phyloP scores from a whole-genome alignment of 2,113 vertebrate species.

The Nipponia nippon region DNA sequence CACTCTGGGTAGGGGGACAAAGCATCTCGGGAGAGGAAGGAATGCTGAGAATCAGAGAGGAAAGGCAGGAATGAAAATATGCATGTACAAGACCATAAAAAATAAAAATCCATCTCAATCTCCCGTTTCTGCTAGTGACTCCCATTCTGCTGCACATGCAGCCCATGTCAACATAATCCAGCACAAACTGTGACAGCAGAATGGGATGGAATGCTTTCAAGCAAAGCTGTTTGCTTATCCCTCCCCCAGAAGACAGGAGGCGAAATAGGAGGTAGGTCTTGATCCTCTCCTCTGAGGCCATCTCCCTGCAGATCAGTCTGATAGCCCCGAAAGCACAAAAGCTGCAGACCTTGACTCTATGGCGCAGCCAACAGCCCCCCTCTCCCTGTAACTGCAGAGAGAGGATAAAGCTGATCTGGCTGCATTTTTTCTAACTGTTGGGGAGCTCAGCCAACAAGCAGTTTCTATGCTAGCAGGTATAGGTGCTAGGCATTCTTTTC shows the following conservation, averaged over 20 bases:
- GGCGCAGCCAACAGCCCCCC: neutral
- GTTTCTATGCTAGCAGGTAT: neutral
- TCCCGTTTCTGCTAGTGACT: neutral
- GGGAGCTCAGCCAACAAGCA: neutral
- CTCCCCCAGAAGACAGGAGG: neutral
- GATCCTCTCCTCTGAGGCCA: neutral
- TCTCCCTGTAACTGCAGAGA: neutral
- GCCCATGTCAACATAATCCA: neutral
- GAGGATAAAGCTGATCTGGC: neutral
- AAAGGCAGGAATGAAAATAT: constrained; percentile 71
- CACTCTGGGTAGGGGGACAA: constrained; percentile 69
- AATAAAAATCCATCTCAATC: constrained; percentile 8
- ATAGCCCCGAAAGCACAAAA: neutral
- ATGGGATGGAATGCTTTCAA: neutral
- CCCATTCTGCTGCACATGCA: neutral
- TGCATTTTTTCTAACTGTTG: neutral
- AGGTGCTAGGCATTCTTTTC: neutral
- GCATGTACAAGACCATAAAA: constrained; percentile 29
- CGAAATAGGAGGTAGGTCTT: neutral
- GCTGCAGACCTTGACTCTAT: neutral
- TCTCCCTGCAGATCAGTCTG: neutral
- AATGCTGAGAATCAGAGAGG: constrained; percentile 70
- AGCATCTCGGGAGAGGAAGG: constrained; percentile 71
- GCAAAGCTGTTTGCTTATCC: neutral
- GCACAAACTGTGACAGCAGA: neutral